A percentile compares a stretch with the other conserved stretches of the same genome.
Conservation (phyloP, 1,140 invertebrate species). For the fruit fly (Drosophila melanogaster) region Release_6_plus_ISO1_MT NC_004354.4:366501-367000, state of each 20-base stretch:
- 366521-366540: conserved; percentile 13
- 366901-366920: conserved; percentile 70
- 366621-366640: conserved; percentile 71
- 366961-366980: no score
- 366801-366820: conserved; percentile 30
- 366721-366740: conserved; percentile 75
- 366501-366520: conserved; percentile 28
- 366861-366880: conserved; percentile 41
- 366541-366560: no score
- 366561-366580: background rate
- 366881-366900: conserved; percentile 82
- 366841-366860: conserved; percentile 10
- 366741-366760: conserved; percentile 81
- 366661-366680: conserved; percentile 21
- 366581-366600: conserved; percentile 37
- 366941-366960: background rate
- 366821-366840: conserved; percentile 7
- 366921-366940: background rate
- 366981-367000: background rate
- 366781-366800: conserved; percentile 21
- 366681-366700: background rate
- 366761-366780: conserved; percentile 79
- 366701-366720: conserved; percentile 69
- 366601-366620: conserved; percentile 84
- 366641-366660: conserved; percentile 83